Base-by-base conservation (phyloP, 2,797 vertebrate genomes). In the Hafferia zeledoni region DNA sequence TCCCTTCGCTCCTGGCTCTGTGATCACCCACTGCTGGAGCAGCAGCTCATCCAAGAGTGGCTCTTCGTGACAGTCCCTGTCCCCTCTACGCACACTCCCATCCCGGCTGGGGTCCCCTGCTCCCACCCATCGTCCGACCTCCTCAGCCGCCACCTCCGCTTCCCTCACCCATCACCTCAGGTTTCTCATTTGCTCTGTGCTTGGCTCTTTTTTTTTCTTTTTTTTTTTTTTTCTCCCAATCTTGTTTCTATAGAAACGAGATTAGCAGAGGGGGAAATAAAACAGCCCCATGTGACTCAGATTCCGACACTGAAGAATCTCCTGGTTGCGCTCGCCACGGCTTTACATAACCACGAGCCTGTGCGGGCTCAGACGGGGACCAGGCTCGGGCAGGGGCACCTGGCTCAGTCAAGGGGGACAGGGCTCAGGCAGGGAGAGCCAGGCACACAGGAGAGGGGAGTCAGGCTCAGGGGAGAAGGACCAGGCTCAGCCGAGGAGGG, bases 191-290 rank as follows among this genome's bases (percentile, higher is more conserved):
- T 27, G 70, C 86, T 93, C 89, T 88, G 49, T 75, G 90, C 94
- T 89, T 71, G 30, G 50, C 50, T 94, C 57, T 60, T 88, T 90
- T 88, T 83, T 81, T 18, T 72, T 90, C 91, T 95, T 94, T 87
- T 18, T 72, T 90, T 92, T 95, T 94, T 87, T 90, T 94, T 81
- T 25, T 11, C 87, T 96, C 94, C 92, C 95, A 97, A 97, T 97
- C 97, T 97, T 97, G 97, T 98, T 98, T 97, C 97, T 97, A 98
- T 98, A 97, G 97, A 97, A 98, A 98, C 97, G 68, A 98, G 97
- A 98, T 97, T 97, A 98, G 97, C 97, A 90, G 96, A 95, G 87
- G 96, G 97, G 97, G 96, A 94, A 97, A 97, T 97, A 96, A 97
- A 97, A 95, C 96, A 94, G 93, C 93, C 95, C 97, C 97, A 98